These are phyloP conservation scores for Gallinago jamesoni DNA, from an alignment of 2,113 vertebrate species.

Conservation along the genomic window DNA sequence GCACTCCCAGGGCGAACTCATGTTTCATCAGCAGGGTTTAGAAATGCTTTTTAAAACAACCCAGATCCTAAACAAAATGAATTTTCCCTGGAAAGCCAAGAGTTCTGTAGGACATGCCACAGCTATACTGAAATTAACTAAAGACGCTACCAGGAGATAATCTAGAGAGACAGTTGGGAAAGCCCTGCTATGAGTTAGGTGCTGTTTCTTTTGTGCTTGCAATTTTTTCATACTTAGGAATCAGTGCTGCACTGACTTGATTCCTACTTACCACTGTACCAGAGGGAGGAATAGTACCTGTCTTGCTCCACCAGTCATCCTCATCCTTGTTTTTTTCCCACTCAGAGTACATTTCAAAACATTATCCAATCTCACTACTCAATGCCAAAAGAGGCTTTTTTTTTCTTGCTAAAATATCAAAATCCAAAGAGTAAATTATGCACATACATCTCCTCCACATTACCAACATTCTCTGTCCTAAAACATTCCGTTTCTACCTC, in stretches of 20 bases:
- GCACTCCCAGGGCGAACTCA: neutral
- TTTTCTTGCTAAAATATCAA: neutral
- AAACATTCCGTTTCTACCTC: neutral
- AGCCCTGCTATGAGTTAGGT: neutral
- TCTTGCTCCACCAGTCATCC: neutral
- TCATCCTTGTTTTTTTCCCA: neutral
- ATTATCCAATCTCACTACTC: neutral
- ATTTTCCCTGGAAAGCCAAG: neutral
- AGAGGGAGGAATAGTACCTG: neutral
- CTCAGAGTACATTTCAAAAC: neutral
- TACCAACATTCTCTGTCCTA: neutral
- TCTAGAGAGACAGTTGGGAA: neutral
- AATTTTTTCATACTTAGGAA: neutral
- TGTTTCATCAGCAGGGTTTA: neutral
- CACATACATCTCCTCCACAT: neutral
- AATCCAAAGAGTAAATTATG: neutral
- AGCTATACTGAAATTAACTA: neutral
- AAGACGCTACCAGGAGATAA: neutral
- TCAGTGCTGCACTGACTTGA: neutral
- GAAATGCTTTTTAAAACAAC: neutral
- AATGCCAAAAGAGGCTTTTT: neutral
- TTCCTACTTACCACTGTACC: neutral
- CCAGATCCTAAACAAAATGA: neutral
- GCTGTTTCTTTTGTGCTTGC: neutral
- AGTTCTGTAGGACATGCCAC: neutral